Conservation (phyloP, 1,140 invertebrate genomes). For the Neuroterus valhalla region DNA sequence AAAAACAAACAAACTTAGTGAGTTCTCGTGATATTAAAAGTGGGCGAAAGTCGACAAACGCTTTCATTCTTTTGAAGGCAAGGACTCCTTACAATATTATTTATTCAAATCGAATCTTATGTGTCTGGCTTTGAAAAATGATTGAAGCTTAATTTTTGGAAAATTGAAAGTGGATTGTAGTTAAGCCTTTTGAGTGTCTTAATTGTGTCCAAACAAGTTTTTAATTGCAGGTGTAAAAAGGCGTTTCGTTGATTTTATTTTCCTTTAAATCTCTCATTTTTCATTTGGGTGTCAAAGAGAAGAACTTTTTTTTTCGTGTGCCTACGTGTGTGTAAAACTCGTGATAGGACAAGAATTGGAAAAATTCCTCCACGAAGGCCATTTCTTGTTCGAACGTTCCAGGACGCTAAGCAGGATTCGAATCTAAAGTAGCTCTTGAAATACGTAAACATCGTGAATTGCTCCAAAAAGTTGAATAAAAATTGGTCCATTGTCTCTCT, state of each 20-base stretch:
- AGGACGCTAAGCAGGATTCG: slow-evolving; percentile 18
- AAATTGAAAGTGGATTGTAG: no score
- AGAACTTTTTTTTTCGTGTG: not conserved
- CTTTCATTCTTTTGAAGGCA: not conserved
- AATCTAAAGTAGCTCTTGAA: not conserved
- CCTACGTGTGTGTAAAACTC: not conserved
- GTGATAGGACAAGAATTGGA: slow-evolving; percentile 13
- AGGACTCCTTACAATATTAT: not conserved
- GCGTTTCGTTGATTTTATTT: no score
- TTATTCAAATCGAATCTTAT: not conserved
- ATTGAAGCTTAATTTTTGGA: no score
- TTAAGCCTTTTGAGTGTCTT: no score
- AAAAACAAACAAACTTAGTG: not conserved
- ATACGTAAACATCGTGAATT: slow-evolving; percentile 11
- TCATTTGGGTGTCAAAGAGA: not conserved
- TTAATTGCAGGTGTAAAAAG: no score
- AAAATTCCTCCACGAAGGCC: slow-evolving; percentile 22
- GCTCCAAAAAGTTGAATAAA: not conserved
- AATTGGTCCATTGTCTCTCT: slow-evolving; percentile 24
- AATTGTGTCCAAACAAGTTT: no score
- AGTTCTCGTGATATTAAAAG: not conserved
- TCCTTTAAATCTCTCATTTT: not conserved
- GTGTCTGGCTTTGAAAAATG: no score
- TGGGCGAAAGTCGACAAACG: not conserved
- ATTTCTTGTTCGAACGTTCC: slow-evolving; percentile 15